Evolutionary conservation across 2,888 invertebrate species (phyloP).

Genomic region (Meloe dianella): DNA sequence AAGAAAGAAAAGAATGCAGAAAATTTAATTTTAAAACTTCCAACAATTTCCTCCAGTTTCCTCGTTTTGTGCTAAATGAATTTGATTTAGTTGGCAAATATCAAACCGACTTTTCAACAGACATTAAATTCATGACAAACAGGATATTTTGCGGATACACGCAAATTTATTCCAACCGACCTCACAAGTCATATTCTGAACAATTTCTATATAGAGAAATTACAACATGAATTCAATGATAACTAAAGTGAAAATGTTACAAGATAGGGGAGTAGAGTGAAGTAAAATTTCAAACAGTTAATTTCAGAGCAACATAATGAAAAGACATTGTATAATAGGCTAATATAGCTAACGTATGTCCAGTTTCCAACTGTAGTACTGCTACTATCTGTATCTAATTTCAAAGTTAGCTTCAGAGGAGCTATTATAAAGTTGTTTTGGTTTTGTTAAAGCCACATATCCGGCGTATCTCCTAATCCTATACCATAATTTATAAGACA

Average conservation of each 20-base stretch:
- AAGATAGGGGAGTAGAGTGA: not conserved
- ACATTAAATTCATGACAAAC: conserved; percentile 21
- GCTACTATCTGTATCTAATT: not conserved
- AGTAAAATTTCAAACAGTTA: no score
- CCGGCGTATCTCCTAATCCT: not conserved
- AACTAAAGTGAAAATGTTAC: not conserved
- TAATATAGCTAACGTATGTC: no score
- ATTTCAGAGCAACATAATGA: no score
- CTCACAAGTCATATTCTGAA: conserved; percentile 14
- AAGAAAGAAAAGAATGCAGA: no score
- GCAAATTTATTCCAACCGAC: conserved; percentile 19
- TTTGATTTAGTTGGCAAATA: not conserved
- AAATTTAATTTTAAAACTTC: no score
- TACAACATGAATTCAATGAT: no score
- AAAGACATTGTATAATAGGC: no score
- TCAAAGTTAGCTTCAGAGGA: not conserved
- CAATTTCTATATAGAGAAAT: no score
- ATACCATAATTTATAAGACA: no score
- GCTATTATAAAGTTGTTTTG: conserved; percentile 9
- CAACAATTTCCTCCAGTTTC: not conserved
- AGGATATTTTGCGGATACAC: conserved; percentile 19
- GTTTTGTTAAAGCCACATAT: not conserved
- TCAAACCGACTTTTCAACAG: not conserved
- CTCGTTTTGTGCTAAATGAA: not conserved
- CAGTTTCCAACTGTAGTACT: not conserved